Evolutionary conservation across 37 sponge, comb jelly and placozoan species (phyloP).

Genomic region (Mnemiopsis leidyi): DNA sequence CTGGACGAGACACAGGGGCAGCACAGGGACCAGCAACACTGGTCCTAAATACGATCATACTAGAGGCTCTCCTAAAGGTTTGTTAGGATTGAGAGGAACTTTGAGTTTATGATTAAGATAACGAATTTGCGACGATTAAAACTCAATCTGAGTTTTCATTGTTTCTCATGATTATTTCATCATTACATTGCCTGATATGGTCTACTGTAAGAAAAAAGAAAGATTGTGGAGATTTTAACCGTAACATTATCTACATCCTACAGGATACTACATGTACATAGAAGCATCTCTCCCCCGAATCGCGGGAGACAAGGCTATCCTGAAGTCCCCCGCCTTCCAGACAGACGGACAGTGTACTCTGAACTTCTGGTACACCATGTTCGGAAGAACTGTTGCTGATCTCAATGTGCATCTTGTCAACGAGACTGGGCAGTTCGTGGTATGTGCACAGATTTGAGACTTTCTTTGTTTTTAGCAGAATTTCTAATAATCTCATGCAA

Average conservation of each 20-base stretch:
- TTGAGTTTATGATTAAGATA: not conserved
- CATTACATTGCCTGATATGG: not conserved
- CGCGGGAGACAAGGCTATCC: constrained; percentile 40
- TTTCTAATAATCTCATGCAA: too few species aligned
- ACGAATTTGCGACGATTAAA: too few species aligned
- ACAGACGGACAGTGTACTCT: constrained; percentile 41
- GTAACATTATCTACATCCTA: not conserved
- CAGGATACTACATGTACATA: constrained; percentile 58
- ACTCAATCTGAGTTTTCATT: too few species aligned
- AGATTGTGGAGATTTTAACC: not conserved
- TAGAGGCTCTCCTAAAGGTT: constrained; percentile 52
- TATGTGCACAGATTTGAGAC: too few species aligned
- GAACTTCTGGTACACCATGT: constrained; percentile 68
- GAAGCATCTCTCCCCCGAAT: constrained; percentile 33
- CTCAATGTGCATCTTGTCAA: constrained; percentile 42
- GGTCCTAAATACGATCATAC: constrained; percentile 68
- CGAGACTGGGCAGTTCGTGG: constrained; percentile 15
- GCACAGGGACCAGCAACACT: constrained; percentile 47
- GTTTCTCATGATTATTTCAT: too few species aligned
- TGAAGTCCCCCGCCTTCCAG: constrained; percentile 8
- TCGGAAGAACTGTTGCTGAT: constrained; percentile 35
- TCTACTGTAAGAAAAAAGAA: too few species aligned
- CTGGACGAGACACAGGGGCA: constrained; percentile 65
- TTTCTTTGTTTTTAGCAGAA: too few species aligned
- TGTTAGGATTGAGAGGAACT: not conserved